Conservation (phyloP, 2,888 invertebrate genomes). For the Calameuta filiformis region DNA sequence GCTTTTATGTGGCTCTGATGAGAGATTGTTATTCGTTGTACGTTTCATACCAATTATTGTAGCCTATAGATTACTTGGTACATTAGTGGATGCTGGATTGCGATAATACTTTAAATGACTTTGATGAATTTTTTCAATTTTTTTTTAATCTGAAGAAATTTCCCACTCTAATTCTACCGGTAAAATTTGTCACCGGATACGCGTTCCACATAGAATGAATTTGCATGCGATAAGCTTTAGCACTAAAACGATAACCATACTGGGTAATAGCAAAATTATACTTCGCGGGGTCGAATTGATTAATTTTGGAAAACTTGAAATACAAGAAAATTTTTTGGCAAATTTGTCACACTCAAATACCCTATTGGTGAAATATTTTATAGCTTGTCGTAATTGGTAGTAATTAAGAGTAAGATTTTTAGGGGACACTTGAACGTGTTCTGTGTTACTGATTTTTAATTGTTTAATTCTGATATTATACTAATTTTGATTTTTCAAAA, state of each 20-base stretch:
- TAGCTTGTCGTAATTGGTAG: neutral
- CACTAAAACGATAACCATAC: neutral
- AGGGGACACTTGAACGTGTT: neutral
- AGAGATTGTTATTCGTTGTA: neutral
- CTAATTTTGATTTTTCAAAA: conserved; percentile 18
- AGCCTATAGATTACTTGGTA: neutral
- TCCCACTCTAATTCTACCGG: neutral
- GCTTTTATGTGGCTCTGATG: neutral
- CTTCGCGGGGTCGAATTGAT: neutral
- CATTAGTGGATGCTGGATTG: neutral
- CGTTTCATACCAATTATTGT: neutral
- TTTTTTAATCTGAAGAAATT: neutral
- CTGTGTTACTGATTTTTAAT: neutral
- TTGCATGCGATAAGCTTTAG: neutral
- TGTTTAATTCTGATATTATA: neutral
- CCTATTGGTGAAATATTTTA: neutral
- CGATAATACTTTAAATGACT: neutral
- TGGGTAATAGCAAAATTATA: neutral
- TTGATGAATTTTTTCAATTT: neutral
- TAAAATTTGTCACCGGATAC: neutral
- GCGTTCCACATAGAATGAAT: neutral
- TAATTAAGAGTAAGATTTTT: neutral
- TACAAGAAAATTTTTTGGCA: neutral
- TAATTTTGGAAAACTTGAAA: neutral
- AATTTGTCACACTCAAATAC: neutral